Evolutionary conservation across 2,888 invertebrate genomes (phyloP).

Genomic region (Alsophila aescularia): DNA sequence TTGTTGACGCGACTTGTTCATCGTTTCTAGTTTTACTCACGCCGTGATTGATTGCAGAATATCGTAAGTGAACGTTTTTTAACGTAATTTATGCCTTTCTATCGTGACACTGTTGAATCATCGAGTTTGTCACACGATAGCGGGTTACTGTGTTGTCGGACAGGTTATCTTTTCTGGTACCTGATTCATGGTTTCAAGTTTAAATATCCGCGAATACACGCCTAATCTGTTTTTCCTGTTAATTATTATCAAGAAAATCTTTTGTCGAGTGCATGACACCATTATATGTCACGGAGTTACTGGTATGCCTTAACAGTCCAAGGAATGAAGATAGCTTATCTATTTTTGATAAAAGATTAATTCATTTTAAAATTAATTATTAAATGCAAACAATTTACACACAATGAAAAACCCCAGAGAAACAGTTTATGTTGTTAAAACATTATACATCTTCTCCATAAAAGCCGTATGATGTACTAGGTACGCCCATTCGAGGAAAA

Average conservation of each 20-base stretch:
- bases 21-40: slow-evolving; percentile 6
- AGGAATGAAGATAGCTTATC: too few species aligned
- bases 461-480: too few species aligned
- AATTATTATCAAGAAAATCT: slow-evolving; percentile 22
- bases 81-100: slow-evolving; percentile 3
- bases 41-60: too few species aligned
- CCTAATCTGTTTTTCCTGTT: slow-evolving; percentile 36
- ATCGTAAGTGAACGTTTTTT: not conserved
- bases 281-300: not conserved
- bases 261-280: slow-evolving; percentile 8
- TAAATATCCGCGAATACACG: slow-evolving; percentile 28
- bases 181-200: slow-evolving; percentile 46
- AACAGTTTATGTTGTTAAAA: too few species aligned
- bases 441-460: too few species aligned
- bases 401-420: too few species aligned
- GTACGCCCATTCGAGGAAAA: too few species aligned
- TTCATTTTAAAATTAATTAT: too few species aligned
- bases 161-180: slow-evolving; percentile 45
- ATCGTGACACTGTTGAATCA: slow-evolving; percentile 37
- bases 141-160: slow-evolving; percentile 24
- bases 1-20: slow-evolving; percentile 14
- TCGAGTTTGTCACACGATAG: slow-evolving; percentile 40
- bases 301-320: not conserved
- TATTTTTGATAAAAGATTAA: too few species aligned
- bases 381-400: too few species aligned